Evolutionary conservation across 1,140 invertebrate species (phyloP).

Genomic region (Neodiprion virginianus): DNA sequence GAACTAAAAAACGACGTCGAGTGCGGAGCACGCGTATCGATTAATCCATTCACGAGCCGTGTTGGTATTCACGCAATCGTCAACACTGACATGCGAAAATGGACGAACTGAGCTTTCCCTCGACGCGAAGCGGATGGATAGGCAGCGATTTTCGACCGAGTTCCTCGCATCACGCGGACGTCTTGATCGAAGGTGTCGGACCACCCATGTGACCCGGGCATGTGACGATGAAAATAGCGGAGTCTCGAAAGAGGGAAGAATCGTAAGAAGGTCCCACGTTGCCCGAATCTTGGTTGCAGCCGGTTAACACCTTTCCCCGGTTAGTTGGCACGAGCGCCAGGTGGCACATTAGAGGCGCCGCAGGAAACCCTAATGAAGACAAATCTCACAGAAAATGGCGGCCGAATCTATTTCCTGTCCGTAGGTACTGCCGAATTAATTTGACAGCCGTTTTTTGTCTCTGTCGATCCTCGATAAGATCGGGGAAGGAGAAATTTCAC

Average conservation of each 20-base stretch:
- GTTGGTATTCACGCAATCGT: too few species aligned
- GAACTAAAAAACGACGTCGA: too few species aligned
- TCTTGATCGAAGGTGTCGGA: slow-evolving; percentile 29
- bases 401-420: slow-evolving; percentile 48
- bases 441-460: slow-evolving; percentile 27
- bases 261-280: slow-evolving; percentile 20
- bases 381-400: slow-evolving; percentile 56
- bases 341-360: slow-evolving; percentile 43
- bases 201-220: slow-evolving; percentile 46
- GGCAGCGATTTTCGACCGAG: too few species aligned
- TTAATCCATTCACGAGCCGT: too few species aligned
- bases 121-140: too few species aligned
- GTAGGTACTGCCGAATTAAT: slow-evolving; percentile 31
- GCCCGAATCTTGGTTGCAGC: slow-evolving; percentile 34
- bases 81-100: too few species aligned
- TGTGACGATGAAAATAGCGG: slow-evolving; percentile 22
- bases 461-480: not conserved
- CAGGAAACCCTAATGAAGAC: slow-evolving; percentile 61
- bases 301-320: slow-evolving; percentile 48
- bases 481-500: not conserved
- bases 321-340: slow-evolving; percentile 38
- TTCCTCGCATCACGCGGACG: not conserved
- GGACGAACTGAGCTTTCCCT: too few species aligned
- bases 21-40: too few species aligned
- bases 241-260: slow-evolving; percentile 52